phyloP scores from a whole-genome alignment of 2,113 vertebrate species.

The Glareola pratincola region DNA sequence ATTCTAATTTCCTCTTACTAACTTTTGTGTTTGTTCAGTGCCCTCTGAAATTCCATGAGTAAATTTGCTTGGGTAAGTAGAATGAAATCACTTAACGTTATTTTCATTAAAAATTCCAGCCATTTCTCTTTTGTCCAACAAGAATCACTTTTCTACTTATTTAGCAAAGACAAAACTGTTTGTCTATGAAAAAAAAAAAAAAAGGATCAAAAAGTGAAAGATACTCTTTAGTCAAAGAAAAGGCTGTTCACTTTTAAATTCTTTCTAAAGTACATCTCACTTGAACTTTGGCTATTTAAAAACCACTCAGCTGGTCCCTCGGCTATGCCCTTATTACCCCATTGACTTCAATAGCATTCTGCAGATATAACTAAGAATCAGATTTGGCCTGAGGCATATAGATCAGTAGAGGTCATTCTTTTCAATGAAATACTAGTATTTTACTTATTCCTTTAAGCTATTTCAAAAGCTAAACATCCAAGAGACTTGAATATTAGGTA shows the following conservation, averaged over 20 bases:
- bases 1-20: constrained; percentile 8
- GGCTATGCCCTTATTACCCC: not conserved
- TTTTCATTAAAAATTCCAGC: not conserved
- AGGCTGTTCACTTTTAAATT: not conserved
- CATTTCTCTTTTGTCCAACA: not conserved
- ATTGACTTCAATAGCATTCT: not conserved
- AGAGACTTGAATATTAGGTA: not conserved
- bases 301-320: not conserved
- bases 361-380: not conserved
- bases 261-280: not conserved
- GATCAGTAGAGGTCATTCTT: not conserved
- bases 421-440: not conserved
- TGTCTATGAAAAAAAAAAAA: not conserved
- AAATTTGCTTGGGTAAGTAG: constrained; percentile 23
- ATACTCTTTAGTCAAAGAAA: not conserved
- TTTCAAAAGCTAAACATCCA: not conserved
- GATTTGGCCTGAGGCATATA: not conserved
- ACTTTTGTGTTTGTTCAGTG: constrained; percentile 14
- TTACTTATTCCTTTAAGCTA: not conserved
- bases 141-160: not conserved
- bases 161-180: not conserved
- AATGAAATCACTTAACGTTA: not conserved
- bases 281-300: not conserved
- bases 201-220: not conserved
- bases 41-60: not conserved